These are phyloP conservation scores for Halictus ligatus DNA, from an alignment of 2,888 invertebrate species.

Conservation along the genomic window DNA sequence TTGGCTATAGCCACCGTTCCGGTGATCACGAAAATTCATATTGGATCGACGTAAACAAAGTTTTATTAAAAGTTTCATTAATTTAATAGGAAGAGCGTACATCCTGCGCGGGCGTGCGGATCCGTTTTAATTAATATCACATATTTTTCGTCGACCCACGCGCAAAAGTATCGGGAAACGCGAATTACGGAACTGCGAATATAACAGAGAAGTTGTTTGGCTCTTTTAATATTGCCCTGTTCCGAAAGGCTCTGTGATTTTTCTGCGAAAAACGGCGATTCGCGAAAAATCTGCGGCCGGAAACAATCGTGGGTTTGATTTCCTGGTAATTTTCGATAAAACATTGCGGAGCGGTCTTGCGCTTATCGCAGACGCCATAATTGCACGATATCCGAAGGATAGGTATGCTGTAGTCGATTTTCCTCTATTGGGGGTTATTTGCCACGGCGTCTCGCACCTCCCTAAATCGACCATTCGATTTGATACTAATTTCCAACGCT, in stretches of 20 bases:
- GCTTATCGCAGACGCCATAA: conserved; percentile 58
- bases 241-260: background rate
- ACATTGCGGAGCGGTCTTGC: conserved; percentile 17
- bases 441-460: conserved; percentile 49
- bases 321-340: conserved; percentile 69
- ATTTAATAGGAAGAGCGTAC: background rate
- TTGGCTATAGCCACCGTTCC: background rate
- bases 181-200: background rate
- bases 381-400: conserved; percentile 72
- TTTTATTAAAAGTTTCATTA: background rate
- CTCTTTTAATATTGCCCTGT: background rate
- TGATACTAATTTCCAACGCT: conserved; percentile 52
- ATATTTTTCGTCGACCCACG: background rate
- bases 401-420: conserved; percentile 61
- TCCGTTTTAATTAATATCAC: background rate
- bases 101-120: background rate
- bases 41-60: background rate
- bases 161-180: background rate
- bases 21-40: background rate
- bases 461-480: conserved; percentile 62
- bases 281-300: background rate
- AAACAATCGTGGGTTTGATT: background rate
- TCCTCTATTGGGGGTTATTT: conserved; percentile 64
- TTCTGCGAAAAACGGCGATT: background rate
- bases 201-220: background rate